Base-by-base conservation (phyloP, 2,797 vertebrate genomes). In the Aeoliscus strigatus region DNA sequence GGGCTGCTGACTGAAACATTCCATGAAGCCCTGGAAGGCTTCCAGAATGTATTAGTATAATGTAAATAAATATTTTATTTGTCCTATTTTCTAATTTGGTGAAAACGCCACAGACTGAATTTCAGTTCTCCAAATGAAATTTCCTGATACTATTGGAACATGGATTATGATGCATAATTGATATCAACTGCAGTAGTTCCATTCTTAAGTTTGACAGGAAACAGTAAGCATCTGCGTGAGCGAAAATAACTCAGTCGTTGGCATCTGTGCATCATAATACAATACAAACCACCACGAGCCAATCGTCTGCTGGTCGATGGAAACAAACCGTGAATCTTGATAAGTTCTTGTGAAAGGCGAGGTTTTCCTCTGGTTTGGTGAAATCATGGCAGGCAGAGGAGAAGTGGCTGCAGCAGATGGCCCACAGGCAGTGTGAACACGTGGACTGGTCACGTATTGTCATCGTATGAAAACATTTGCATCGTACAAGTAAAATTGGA, bases 91-190 rank as follows among this genome's bases (percentile, higher is more conserved):
- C 51, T 62, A 60, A 71, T 71, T 78, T 73, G 45, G 54, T 70
- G 43, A 39, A 52, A 69, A 67, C 30, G 39, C 70, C 28, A 51
- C 16, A 58, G 35, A 68, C 52, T 70, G 31, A 56, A 59, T 74
- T 65, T 69, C 16, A 38, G 51, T 43, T 42, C 33, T 53, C 28
- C 34, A 35, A 75, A 66, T 61, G 52, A 46, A 66, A 60, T 46
- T 63, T 11, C 57, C 30, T 35, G 34, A 67, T 47, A 55, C 27
- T 35, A 55, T 57, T 65, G 39, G 39, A 61, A 25, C 35, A 24
- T 60, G 58, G 46, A 53, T 62, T 70, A 68, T 60, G 45, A 58
- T 55, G 33, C 51, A 74, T 60, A 69, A 75, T 62, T 68, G 70
- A 79, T 63, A 76, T 42, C 13, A 50, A 12, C 27, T 26, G 13